Conservation (phyloP, 2,888 invertebrate genomes). For the Thymelicus acteon region DNA sequence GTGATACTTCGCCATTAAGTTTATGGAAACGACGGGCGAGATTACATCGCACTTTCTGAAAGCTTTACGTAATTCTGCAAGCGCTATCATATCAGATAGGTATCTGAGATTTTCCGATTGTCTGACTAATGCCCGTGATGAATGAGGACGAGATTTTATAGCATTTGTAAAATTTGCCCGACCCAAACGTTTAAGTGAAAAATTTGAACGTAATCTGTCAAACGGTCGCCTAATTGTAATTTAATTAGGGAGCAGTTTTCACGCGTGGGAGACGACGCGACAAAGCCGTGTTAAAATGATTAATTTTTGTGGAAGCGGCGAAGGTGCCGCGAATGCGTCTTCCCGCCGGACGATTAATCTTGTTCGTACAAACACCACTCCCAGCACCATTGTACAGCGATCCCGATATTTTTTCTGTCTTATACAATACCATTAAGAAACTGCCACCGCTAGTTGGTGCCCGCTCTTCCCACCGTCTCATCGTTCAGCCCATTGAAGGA, state of each 20-base stretch:
- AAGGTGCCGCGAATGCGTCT: conserved; percentile 66
- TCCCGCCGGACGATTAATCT: conserved; percentile 79
- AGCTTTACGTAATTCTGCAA: conserved; percentile 80
- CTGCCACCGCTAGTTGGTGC: conserved; percentile 81
- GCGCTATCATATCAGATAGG: conserved; percentile 59
- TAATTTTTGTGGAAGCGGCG: conserved; percentile 75
- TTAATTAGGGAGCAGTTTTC: conserved; percentile 79
- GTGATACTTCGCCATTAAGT: conserved; percentile 83
- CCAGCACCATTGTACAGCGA: conserved; percentile 71
- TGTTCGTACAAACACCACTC: conserved; percentile 68
- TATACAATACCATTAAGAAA: conserved; percentile 81
- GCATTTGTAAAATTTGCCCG: conserved; percentile 62
- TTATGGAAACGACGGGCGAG: conserved; percentile 82
- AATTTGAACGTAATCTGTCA: conserved; percentile 76
- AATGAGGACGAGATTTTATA: conserved; percentile 70
- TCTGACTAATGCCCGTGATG: conserved; percentile 54
- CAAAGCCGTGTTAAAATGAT: conserved; percentile 83
- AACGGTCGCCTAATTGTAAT: conserved; percentile 78
- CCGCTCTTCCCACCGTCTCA: conserved; percentile 66
- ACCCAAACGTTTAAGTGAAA: conserved; percentile 61
- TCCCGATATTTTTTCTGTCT: conserved; percentile 82
- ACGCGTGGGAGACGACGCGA: conserved; percentile 73
- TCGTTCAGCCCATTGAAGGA: conserved; percentile 77
- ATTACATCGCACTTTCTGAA: conserved; percentile 83
- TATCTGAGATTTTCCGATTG: conserved; percentile 48